phyloP scores from a whole-genome alignment of 2,113 vertebrate species.

The Diphyllodes magnificus region DNA sequence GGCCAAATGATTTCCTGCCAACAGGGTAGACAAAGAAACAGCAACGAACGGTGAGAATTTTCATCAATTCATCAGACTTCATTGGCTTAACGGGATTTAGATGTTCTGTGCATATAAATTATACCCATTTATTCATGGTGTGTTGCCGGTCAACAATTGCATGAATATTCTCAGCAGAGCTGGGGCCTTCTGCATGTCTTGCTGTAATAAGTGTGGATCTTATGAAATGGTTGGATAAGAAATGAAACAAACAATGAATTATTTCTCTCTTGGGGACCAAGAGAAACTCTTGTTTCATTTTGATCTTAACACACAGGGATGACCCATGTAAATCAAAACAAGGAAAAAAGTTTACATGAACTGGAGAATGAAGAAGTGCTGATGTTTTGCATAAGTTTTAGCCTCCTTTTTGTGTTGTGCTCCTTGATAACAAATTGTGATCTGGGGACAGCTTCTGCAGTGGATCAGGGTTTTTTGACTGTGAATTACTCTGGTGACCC shows the following conservation, averaged over 20 bases:
- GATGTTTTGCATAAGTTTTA: not conserved
- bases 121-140: not conserved
- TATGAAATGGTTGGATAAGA: not conserved
- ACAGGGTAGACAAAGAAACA: not conserved
- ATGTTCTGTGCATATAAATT: not conserved
- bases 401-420: not conserved
- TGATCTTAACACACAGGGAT: not conserved
- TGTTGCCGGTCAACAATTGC: not conserved
- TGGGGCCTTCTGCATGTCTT: not conserved
- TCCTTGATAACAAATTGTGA: not conserved
- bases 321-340: not conserved
- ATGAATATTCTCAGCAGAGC: not conserved
- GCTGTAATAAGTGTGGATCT: not conserved
- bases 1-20: conserved; percentile 1
- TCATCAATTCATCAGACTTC: not conserved
- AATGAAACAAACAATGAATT: not conserved
- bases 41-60: not conserved
- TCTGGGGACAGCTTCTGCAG: not conserved
- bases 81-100: not conserved
- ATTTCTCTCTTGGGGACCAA: not conserved
- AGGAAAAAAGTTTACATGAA: not conserved
- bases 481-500: not conserved
- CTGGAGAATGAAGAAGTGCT: not conserved
- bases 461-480: not conserved
- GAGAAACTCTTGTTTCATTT: not conserved